Base-by-base conservation (phyloP, 2,797 vertebrate species). In the Glyptemys insculpta region DNA sequence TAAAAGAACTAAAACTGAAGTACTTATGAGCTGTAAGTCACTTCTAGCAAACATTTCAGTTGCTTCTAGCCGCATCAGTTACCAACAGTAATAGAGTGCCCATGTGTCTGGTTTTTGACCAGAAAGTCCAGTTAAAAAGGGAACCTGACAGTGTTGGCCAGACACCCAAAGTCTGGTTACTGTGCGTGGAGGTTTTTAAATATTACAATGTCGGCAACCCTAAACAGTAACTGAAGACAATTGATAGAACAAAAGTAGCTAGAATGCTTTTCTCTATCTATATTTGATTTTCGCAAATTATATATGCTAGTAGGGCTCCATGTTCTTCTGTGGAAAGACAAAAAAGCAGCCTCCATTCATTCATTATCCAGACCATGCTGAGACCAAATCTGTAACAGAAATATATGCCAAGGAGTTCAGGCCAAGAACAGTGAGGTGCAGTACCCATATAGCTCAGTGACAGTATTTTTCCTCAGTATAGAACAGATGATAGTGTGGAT, bases 351-450 rank as follows among this genome's bases (percentile, higher is more conserved):
- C 86, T 90, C 83, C 86, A 57, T 89, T 93, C 78, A 62, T 59
- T 87, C 87, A 96, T 84, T 76, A 57, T 85, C 93, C 87, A 96
- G 50, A 52, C 88, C 92, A 87, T 11, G 76, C 86, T 95, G 94
- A 79, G 92, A 95, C 83, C 37, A 94, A 97, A 97, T 93, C 94
- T 95, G 94, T 79, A 92, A 86, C 83, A 93, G 89, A 86, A 96
- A 82, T 86, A 94, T 74, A 90, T 88, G 91, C 90, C 94, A 95
- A 81, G 72, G 83, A 78, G 19, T 9, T 3, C 2, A 79, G 79
- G 79, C 81, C 93, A 83, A 8, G 31, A 91, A 85, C 44, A 68
- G 85, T 10, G 79, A 96, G 87, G 85, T 93, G 44, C 90, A 96
- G 89, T n/a, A 85, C 47, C 90, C 9, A 0, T 0, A 29, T 37